phyloP scores from a whole-genome alignment of 2,113 vertebrate genomes.

The Limanda limanda region DNA sequence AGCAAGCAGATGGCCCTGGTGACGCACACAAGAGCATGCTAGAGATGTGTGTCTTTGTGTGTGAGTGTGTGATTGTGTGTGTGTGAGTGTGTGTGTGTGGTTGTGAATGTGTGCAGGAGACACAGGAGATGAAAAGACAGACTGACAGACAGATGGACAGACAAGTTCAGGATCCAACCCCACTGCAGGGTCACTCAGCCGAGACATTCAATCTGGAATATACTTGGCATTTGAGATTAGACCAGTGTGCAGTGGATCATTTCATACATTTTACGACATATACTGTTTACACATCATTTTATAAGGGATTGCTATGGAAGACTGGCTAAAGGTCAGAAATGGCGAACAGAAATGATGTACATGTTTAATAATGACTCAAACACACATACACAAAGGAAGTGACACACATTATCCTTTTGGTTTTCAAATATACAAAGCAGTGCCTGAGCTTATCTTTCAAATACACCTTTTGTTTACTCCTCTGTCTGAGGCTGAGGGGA shows the following conservation, averaged over 20 bases:
- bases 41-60: conserved; percentile 47
- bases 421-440: background rate
- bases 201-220: conserved; percentile 61
- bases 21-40: conserved; percentile 73
- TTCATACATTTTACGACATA: background rate
- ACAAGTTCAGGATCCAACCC: conserved; percentile 68
- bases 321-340: too few relatives aligned
- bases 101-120: conserved; percentile 49
- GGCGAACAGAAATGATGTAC: too few relatives aligned
- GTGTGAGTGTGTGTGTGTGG: conserved; percentile 25
- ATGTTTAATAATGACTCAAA: background rate
- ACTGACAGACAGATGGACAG: conserved; percentile 80
- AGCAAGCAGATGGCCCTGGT: conserved; percentile 77
- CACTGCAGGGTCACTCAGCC: conserved; percentile 63
- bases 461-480: background rate
- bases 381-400: background rate
- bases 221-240: conserved; percentile 36
- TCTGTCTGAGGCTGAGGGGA: background rate
- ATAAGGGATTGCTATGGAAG: too few relatives aligned
- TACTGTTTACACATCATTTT: background rate
- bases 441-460: background rate
- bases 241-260: conserved; percentile 1
- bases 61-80: conserved; percentile 16
- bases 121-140: conserved; percentile 72
- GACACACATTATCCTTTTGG: background rate